phyloP scores from a whole-genome alignment of 1,140 invertebrate species.

The Gyrodactylus salaris region DNA sequence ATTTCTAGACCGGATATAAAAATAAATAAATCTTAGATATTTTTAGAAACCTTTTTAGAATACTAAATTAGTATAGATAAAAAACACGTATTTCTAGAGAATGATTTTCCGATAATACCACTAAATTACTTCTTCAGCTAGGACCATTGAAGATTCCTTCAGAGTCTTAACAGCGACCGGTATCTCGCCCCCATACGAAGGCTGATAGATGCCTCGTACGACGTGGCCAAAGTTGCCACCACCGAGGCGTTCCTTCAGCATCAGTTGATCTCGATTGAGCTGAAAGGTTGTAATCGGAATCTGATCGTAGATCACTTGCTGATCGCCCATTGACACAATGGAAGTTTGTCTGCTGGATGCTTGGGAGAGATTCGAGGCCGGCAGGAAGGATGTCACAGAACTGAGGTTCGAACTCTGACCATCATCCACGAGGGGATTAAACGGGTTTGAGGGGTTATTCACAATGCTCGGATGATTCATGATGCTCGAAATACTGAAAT shows the following conservation, averaged over 20 bases:
- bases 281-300: background rate
- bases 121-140: slow-evolving; percentile 12
- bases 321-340: background rate
- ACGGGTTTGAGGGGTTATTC: background rate
- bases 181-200: slow-evolving; percentile 12
- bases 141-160: slow-evolving; percentile 17
- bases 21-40: too few relatives aligned
- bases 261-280: background rate
- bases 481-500: background rate
- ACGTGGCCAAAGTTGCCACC: slow-evolving; percentile 23
- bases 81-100: too few relatives aligned
- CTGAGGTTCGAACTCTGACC: background rate
- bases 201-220: slow-evolving; percentile 16
- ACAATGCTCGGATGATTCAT: background rate
- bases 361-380: background rate
- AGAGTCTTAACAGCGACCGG: slow-evolving; percentile 23
- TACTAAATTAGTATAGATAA: too few relatives aligned
- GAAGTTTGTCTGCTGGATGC: background rate
- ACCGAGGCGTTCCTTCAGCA: slow-evolving; percentile 12
- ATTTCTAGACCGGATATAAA: too few relatives aligned
- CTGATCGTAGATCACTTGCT: background rate
- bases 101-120: too few relatives aligned
- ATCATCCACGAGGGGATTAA: too few relatives aligned
- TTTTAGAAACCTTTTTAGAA: too few relatives aligned
- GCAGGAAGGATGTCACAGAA: background rate